phyloP scores from a whole-genome alignment of 2,113 vertebrate species.

The Callionymus lyra region DNA sequence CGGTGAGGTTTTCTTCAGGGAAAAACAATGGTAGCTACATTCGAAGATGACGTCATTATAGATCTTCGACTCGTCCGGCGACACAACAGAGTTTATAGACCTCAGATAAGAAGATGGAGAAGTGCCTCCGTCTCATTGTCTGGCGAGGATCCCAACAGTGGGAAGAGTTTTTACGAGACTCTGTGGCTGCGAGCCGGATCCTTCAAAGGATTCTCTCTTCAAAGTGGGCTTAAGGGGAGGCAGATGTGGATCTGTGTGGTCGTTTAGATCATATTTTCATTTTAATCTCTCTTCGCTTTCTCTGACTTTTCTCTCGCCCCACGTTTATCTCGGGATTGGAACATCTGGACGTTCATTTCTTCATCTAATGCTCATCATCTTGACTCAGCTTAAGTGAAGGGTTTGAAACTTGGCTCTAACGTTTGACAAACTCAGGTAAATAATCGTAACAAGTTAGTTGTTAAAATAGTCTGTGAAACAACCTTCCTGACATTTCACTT shows the following conservation, averaged over 20 bases:
- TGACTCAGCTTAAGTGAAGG: no score
- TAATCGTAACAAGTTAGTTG: no score
- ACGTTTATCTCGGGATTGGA: no score
- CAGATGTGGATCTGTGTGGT: constrained; percentile 37
- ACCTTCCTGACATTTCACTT: no score
- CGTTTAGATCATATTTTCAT: constrained; percentile 28
- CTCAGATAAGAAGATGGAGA: constrained; percentile 22
- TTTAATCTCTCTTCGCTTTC: constrained; percentile 17
- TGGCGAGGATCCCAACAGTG: constrained; percentile 36
- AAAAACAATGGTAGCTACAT: constrained; percentile 10
- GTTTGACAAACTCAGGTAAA: no score
- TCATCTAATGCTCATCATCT: no score
- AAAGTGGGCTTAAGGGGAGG: constrained; percentile 33
- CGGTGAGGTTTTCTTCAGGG: constrained; percentile 2
- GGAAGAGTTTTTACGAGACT: constrained; percentile 44
- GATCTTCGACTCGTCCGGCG: constrained; percentile 24
- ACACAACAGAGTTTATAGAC: constrained; percentile 43
- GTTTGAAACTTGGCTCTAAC: no score
- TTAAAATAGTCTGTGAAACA: no score
- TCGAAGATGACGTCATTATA: constrained; percentile 12
- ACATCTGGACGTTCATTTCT: no score
- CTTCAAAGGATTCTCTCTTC: constrained; percentile 35
- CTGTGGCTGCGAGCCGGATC: constrained; percentile 29
- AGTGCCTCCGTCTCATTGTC: constrained; percentile 28
- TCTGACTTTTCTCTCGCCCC: neutral